phyloP scores from a whole-genome alignment of 2,888 invertebrate genomes.

The Polietes domitor region DNA sequence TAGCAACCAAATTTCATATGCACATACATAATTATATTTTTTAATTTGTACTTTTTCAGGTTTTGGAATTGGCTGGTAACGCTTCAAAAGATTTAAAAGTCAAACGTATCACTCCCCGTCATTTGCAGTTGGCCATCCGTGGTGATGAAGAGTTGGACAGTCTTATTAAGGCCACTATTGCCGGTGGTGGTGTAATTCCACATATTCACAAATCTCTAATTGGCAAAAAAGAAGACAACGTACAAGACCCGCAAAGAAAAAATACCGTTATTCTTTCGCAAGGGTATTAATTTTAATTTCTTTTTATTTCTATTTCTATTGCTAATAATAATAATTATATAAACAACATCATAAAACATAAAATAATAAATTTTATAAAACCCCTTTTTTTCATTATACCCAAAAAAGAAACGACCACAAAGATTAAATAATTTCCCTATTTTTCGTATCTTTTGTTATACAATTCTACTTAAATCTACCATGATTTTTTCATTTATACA shows the following conservation, averaged over 20 bases:
- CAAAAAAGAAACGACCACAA: constrained; percentile 71
- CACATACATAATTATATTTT: no score
- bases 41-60: constrained; percentile 84
- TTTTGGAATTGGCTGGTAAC: constrained; percentile 99
- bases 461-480: constrained; percentile 39
- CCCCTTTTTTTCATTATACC: constrained; percentile 66
- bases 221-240: constrained; percentile 91
- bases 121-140: constrained; percentile 99
- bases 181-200: constrained; percentile 99
- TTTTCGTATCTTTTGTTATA: constrained; percentile 50
- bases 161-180: constrained; percentile 99
- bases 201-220: constrained; percentile 99
- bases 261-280: constrained; percentile 80
- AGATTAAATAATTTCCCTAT: constrained; percentile 71
- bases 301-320: constrained; percentile 59
- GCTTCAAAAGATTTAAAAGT: constrained; percentile 99
- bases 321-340: constrained; percentile 68
- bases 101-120: constrained; percentile 99
- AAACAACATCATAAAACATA: constrained; percentile 64
- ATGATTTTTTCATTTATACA: constrained; percentile 46
- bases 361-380: constrained; percentile 68
- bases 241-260: constrained; percentile 80
- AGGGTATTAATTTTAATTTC: constrained; percentile 76
- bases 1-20: no score
- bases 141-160: constrained; percentile 99